Base-by-base conservation (phyloP, 2,888 invertebrate genomes). In the Drosophila infuscata region DNA sequence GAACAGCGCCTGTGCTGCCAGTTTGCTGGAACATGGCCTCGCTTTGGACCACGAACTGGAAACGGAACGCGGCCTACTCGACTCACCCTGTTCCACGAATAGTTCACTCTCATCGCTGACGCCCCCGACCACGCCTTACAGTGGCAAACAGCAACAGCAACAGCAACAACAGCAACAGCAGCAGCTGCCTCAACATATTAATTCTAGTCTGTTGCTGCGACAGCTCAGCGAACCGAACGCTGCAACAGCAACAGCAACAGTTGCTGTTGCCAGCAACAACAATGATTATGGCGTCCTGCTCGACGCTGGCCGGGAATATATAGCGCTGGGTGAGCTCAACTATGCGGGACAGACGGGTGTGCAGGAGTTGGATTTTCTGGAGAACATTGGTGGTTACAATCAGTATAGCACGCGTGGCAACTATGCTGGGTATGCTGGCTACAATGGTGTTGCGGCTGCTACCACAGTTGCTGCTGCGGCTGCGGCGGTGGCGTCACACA, bases 61-160 rank as follows among this genome's bases (percentile, higher is more conserved):
- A 15, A 20, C 80, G 30, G 87, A 90, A 29, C 79, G 71, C 32
- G 79, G 69, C 4, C 78, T 92, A 53, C 84, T 93, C 67, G 93
- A 92, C 41, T 93, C 93, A 4, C 93, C 93, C 4, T 90, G 92
- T 60, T 93, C 93, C 1, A 92, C 93, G 30, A 79, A 87, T 38
- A 93, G 92, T 61, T 93, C 93, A 2, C 56, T 92, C 38, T 91
- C 91, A 25, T 91, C 92, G 7, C 79, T 93, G 7, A 93, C 93
- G 41, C 93, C 93, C 0, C 93, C 93, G 38, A 91, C 93, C 12
- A 93, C 93, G 43, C 93, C 93, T 20, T 92, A 86, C 43, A 81
- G 79, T 30, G 72, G 60, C 32, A 46, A 46, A 8, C 46, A 46
- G 46, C 46, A 46, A 25, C 65, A 49, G 3, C 48, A 12, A 20